Conservation (phyloP, 2,113 vertebrate genomes). For the Phalacrocorax aristotelis region DNA sequence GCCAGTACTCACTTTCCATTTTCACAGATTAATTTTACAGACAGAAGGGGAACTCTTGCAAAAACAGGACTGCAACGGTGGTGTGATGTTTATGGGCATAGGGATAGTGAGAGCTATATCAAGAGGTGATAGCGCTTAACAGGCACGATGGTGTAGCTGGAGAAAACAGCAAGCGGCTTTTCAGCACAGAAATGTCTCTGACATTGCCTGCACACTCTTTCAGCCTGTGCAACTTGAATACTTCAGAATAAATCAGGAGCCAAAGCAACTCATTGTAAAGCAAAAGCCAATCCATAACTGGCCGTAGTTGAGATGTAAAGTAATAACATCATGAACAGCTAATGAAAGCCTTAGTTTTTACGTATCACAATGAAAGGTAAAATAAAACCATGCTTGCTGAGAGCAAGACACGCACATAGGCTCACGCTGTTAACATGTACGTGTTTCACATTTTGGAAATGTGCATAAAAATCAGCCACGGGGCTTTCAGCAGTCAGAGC, state of each 20-base stretch:
- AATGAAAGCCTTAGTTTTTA: not conserved
- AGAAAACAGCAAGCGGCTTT: not conserved
- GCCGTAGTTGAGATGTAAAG: not conserved
- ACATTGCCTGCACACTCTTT: not conserved
- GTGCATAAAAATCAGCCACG: not conserved
- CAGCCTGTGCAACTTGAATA: not conserved
- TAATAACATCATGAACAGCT: not conserved
- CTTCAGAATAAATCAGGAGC: not conserved
- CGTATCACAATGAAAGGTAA: not conserved
- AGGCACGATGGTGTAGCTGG: not conserved
- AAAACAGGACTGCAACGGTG: not conserved
- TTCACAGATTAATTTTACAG: not conserved
- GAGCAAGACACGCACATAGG: fast-evolving
- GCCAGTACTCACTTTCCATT: not conserved
- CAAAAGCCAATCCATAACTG: not conserved
- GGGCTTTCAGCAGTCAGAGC: not conserved
- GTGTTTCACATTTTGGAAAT: not conserved
- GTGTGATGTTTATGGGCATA: fast-evolving
- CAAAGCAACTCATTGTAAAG: not conserved
- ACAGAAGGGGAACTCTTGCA: not conserved
- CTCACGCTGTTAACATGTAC: not conserved
- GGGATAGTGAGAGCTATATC: not conserved
- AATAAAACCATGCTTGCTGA: not conserved
- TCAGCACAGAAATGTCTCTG: not conserved
- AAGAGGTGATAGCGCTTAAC: not conserved